Evolutionary conservation across 2,888 invertebrate species (phyloP).

Genomic region (Pollenia griseotomentosa): DNA sequence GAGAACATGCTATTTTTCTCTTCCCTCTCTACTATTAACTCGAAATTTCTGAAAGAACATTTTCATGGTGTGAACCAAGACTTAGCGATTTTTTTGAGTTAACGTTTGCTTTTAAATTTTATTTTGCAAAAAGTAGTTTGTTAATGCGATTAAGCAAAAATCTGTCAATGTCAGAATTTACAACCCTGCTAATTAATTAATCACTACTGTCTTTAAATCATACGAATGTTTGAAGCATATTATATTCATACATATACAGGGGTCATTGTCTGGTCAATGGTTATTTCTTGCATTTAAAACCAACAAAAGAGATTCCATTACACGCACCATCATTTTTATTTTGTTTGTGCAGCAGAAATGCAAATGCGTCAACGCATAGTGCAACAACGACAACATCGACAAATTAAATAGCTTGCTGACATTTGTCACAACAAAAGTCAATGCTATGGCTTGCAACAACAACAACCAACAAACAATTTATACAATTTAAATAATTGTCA

Average conservation of each 20-base stretch:
- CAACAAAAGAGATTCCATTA: constrained; percentile 4
- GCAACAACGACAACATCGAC: constrained; percentile 31
- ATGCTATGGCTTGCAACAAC: constrained; percentile 1
- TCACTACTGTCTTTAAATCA: background rate
- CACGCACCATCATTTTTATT: constrained; percentile 35
- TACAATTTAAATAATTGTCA: constrained; percentile 69
- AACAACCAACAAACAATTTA: constrained; percentile 28
- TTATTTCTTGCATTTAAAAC: constrained; percentile 4
- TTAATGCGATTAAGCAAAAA: no score
- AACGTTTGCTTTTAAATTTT: no score
- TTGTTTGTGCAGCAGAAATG: constrained; percentile 23
- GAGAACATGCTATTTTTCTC: no score
- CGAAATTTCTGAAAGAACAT: no score
- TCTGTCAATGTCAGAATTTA: no score
- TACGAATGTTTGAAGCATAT: background rate
- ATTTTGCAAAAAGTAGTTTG: no score
- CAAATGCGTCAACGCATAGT: constrained; percentile 57
- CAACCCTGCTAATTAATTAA: background rate
- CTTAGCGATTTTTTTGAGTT: no score
- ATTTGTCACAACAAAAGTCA: constrained; percentile 56
- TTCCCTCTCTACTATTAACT: no score
- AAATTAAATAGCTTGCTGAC: constrained; percentile 42
- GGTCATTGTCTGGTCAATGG: constrained; percentile 52
- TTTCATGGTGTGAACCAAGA: no score
- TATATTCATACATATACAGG: constrained; percentile 7